A percentile compares a stretch with the other conserved stretches of the same genome.
Conservation (phyloP, 1,140 invertebrate species). For the Drosophila busckii region DNA sequence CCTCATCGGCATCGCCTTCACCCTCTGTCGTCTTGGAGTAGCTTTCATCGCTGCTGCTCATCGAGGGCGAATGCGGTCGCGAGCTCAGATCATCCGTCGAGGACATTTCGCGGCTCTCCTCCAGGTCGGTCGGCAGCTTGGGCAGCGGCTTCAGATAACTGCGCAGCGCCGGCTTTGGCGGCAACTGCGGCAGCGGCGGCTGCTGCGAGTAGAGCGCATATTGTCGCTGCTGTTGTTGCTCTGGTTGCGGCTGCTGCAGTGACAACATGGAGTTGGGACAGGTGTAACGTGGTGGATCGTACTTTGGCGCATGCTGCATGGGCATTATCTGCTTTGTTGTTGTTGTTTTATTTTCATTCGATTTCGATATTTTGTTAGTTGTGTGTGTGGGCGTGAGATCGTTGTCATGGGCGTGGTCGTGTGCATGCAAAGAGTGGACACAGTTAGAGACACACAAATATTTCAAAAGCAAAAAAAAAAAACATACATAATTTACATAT, state of each 20-base stretch:
- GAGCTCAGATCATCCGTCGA: slow-evolving; percentile 90
- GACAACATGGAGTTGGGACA: slow-evolving; percentile 79
- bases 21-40: slow-evolving; percentile 86
- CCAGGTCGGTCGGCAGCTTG: slow-evolving; percentile 79
- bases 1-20: slow-evolving; percentile 70
- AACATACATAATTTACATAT: slow-evolving; percentile 1
- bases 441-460: slow-evolving; percentile 43
- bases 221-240: slow-evolving; percentile 80
- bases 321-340: slow-evolving; percentile 65
- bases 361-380: slow-evolving; percentile 26
- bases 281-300: slow-evolving; percentile 80
- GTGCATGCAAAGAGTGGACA: slow-evolving; percentile 55
- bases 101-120: slow-evolving; percentile 80
- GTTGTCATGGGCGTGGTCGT: slow-evolving; percentile 20
- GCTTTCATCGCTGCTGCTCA: slow-evolving; percentile 89
- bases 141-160: slow-evolving; percentile 81
- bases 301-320: slow-evolving; percentile 78
- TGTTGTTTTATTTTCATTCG: slow-evolving; percentile 17
- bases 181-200: slow-evolving; percentile 55
- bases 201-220: slow-evolving; percentile 77
- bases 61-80: slow-evolving; percentile 87
- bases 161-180: slow-evolving; percentile 48
- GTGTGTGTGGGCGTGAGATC: slow-evolving; percentile 20
- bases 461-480: slow-evolving; percentile 11
- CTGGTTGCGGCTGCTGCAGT: slow-evolving; percentile 77